These are phyloP conservation scores for Steinernema scapterisci DNA, from an alignment of 2,888 invertebrate species.

Conservation along the genomic window DNA sequence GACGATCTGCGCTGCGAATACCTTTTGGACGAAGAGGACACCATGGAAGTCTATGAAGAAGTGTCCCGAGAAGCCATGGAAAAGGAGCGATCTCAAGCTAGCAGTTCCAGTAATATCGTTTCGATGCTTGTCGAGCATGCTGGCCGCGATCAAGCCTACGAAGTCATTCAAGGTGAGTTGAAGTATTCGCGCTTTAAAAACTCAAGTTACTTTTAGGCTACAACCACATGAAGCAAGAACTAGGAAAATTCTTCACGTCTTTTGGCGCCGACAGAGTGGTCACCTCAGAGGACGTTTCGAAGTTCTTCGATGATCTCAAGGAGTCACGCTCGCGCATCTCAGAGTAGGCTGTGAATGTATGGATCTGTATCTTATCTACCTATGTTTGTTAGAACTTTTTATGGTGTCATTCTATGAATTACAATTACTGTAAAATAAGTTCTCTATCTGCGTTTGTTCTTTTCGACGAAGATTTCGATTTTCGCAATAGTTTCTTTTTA, in stretches of 20 bases:
- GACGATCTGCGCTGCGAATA: conserved; percentile 48
- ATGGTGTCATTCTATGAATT: too few species aligned
- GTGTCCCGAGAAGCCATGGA: neutral
- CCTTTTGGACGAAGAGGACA: conserved; percentile 50
- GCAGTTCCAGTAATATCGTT: neutral
- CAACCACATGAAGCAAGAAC: conserved; percentile 45
- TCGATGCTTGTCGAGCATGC: neutral
- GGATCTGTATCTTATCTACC: neutral
- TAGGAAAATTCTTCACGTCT: conserved; percentile 38
- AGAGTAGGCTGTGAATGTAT: neutral
- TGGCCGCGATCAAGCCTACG: conserved; percentile 9
- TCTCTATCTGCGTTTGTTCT: neutral
- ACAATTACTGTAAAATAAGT: neutral
- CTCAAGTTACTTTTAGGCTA: conserved; percentile 37
- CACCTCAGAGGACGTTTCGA: conserved; percentile 42
- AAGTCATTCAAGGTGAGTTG: conserved; percentile 28
- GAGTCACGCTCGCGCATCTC: neutral
- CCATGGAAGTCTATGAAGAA: neutral
- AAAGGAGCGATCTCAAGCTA: neutral
- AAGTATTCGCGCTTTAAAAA: neutral
- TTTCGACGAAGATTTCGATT: neutral
- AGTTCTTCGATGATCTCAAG: conserved; percentile 42
- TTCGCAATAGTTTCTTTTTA: conserved; percentile 12
- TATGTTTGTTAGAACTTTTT: neutral
- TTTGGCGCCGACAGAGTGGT: conserved; percentile 36